phyloP scores from a whole-genome alignment of 2,797 vertebrate genomes.

The Rhinichthys osculus region DNA sequence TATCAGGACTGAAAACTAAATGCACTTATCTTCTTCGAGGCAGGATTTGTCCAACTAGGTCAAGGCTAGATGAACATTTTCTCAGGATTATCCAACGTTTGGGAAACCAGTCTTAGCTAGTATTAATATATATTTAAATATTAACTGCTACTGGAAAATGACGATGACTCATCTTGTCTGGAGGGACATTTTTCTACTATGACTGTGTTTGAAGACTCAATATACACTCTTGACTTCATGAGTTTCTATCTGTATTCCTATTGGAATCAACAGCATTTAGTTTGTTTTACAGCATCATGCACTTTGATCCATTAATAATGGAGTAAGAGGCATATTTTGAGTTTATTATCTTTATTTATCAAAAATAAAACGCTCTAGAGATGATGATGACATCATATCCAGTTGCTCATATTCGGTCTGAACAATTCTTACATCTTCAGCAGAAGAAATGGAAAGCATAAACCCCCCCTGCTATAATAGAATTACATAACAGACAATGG shows the following conservation, averaged over 20 bases:
- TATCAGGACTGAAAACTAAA: background rate
- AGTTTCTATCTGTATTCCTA: background rate
- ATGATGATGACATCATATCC: background rate
- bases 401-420: background rate
- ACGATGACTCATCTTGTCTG: background rate
- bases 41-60: background rate
- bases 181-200: background rate
- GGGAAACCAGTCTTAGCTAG: background rate
- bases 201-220: background rate
- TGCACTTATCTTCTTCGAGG: background rate
- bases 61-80: background rate
- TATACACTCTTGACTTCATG: background rate
- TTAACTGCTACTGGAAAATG: background rate
- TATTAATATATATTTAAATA: background rate
- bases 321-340: background rate
- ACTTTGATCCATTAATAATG: background rate
- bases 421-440: background rate
- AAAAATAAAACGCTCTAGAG: background rate
- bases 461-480: constrained; percentile 9
- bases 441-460: background rate
- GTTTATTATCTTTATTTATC: background rate
- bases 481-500: constrained; percentile 51
- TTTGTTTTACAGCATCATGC: background rate
- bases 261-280: background rate
- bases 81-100: background rate